A percentile compares a stretch with the other conserved stretches of the same genome.
Evolutionary conservation across 2,797 vertebrate species (phyloP).

Genomic region (Vipera latastei): DNA sequence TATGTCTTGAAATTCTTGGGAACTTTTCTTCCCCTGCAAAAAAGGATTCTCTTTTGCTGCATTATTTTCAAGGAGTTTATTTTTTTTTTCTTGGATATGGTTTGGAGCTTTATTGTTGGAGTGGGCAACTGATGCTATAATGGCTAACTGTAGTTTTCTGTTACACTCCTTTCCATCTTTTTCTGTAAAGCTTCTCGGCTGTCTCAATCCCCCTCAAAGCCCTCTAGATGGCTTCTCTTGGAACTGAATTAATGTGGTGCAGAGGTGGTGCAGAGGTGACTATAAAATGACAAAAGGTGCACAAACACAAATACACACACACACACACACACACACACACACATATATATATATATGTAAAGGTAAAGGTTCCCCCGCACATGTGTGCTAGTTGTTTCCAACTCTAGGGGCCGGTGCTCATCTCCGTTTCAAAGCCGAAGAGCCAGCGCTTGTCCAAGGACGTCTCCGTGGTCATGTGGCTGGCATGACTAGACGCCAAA

Average conservation of each 20-base stretch:
- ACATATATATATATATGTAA: too few relatives aligned
- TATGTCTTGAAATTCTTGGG: not conserved
- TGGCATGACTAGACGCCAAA: too few relatives aligned
- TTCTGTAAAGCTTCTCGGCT: not conserved
- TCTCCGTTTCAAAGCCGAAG: too few relatives aligned
- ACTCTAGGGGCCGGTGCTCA: too few relatives aligned
- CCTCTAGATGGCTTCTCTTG: not conserved
- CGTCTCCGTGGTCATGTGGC: too few relatives aligned
- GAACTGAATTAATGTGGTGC: not conserved
- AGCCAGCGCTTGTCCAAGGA: too few relatives aligned
- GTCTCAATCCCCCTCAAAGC: not conserved
- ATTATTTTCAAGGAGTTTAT: not conserved
- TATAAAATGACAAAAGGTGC: not conserved
- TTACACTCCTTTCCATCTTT: not conserved
- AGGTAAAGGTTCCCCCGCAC: too few relatives aligned
- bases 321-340: too few relatives aligned
- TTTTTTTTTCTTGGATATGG: not conserved
- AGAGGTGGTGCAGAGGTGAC: not conserved
- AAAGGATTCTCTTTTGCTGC: not conserved
- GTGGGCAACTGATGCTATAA: not conserved
- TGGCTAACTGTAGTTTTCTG: not conserved
- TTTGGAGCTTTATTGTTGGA: not conserved
- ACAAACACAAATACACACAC: too few relatives aligned
- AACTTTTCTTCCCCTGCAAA: not conserved
- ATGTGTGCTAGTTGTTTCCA: too few relatives aligned